Evolutionary conservation across 2,888 invertebrate genomes (phyloP), one percentile per base, ranked within the genome.

Genomic region (Timandra comae): DNA sequence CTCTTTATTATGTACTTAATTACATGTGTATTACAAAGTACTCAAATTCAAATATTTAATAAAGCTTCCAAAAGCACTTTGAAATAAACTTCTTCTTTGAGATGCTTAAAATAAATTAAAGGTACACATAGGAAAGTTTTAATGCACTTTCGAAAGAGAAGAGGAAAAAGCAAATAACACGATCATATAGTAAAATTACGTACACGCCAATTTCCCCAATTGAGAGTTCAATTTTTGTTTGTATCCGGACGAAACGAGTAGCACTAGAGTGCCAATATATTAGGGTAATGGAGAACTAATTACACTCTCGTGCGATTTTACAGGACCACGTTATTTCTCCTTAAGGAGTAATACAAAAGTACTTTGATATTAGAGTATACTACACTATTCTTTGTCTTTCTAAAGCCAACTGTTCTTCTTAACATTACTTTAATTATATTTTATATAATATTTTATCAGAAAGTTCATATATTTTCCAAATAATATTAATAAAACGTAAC

Each of bases 251-350:
- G 56, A 52, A 63, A 52, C 53, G 35, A 21, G 28, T 30, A 29
- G 42, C 35, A 29, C 33, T 33, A 35, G 39, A 47, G 35, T 24
- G 58, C 68, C 68, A 64, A 74, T 76, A 75, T 75, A 77, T 79
- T 76, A 71, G 46, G 55, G 63, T 75, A 78, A 80, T 78, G 67
- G 74, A 56, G 63, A 76, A 77, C 71, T 80, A 81, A 81, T 79
- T 82, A 75, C 67, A 56, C 63, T 58, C 64, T 63, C 56, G 58
- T 68, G 63, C 60, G 59, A 65, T 70, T 73, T 56, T 65, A 62
- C 59, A 69, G 64, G 58, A 69, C 70, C 67, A 66, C 69, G 60
- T 66, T 71, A 78, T 67, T 69, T 63, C 64, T 62, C 72, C 70
- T 73, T 46, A 59, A 72, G 71, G 71, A 72, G 58, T 37, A 38